These are phyloP conservation scores for Ennomos quercinarius DNA, from an alignment of 2,888 invertebrate genomes.

Conservation along the genomic window DNA sequence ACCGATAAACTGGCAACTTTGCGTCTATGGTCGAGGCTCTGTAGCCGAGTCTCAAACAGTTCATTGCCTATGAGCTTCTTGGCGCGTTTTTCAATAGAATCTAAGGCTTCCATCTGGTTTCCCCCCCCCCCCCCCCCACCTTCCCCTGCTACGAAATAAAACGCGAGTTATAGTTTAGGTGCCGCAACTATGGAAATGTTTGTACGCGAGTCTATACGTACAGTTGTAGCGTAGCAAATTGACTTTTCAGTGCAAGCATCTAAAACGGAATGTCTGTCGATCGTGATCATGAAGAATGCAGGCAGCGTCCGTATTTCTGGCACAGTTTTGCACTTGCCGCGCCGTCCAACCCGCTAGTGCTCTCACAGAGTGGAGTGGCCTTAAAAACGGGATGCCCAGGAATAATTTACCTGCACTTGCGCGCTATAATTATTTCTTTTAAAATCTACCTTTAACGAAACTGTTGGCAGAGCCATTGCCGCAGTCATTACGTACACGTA, in stretches of 20 bases:
- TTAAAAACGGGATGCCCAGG: constrained; percentile 9
- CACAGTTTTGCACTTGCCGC: constrained; percentile 54
- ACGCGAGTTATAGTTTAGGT: too few relatives aligned
- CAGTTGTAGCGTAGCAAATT: constrained; percentile 28
- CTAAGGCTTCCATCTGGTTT: too few relatives aligned
- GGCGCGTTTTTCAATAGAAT: too few relatives aligned
- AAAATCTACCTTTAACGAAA: neutral
- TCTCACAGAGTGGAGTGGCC: constrained; percentile 24
- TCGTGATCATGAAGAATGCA: constrained; percentile 65
- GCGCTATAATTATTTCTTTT: constrained; percentile 8
- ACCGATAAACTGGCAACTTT: too few relatives aligned
- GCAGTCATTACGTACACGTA: too few relatives aligned
- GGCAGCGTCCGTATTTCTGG: constrained; percentile 54
- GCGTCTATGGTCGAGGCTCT: too few relatives aligned
- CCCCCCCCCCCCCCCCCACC: too few relatives aligned
- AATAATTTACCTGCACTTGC: constrained; percentile 16
- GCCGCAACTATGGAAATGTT: too few relatives aligned
- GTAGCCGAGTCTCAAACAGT: too few relatives aligned
- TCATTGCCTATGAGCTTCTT: too few relatives aligned
- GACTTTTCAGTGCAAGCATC: constrained; percentile 25
- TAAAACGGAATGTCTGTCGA: constrained; percentile 52
- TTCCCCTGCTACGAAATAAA: too few relatives aligned
- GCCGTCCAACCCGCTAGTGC: constrained; percentile 44
- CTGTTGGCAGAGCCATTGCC: neutral
- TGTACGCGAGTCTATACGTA: too few relatives aligned